A percentile compares a stretch with the other conserved stretches of the same genome.
Conservation (phyloP, 2,113 vertebrate species). For the Cochlearius cochlearius region DNA sequence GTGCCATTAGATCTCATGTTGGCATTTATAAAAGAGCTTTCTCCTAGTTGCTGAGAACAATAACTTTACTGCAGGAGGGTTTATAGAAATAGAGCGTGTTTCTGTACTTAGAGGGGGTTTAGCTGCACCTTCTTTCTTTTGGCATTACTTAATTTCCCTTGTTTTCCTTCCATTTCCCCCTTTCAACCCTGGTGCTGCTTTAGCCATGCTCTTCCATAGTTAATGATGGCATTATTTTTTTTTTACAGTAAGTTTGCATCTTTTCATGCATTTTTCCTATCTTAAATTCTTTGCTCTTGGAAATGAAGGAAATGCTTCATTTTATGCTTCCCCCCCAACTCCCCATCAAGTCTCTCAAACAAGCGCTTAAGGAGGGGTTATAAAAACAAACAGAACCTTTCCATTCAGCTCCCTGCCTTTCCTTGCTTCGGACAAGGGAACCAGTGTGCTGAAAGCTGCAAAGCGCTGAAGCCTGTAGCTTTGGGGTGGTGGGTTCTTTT, state of each 20-base stretch:
- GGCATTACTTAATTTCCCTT: background rate
- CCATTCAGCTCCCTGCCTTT: slow-evolving; percentile 49
- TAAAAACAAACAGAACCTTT: slow-evolving; percentile 70
- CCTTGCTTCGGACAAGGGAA: slow-evolving; percentile 57
- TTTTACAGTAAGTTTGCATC: background rate
- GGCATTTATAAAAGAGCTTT: slow-evolving; percentile 39
- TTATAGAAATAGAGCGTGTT: slow-evolving; percentile 15
- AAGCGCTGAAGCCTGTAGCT: background rate
- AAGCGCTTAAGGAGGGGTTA: slow-evolving; percentile 62
- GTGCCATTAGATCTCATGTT: slow-evolving; percentile 27
- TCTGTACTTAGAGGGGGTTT: background rate
- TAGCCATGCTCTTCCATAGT: background rate
- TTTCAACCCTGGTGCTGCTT: background rate
- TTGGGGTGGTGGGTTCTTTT: background rate
- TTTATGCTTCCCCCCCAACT: slow-evolving; percentile 6
- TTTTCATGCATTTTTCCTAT: slow-evolving; percentile 9
- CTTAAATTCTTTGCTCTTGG: slow-evolving; percentile 25
- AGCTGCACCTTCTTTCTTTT: background rate
- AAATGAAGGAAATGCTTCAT: slow-evolving; percentile 57
- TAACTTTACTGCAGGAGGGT: slow-evolving; percentile 27
- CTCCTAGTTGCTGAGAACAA: slow-evolving; percentile 46
- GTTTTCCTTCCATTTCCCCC: background rate
- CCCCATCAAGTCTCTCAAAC: slow-evolving; percentile 52
- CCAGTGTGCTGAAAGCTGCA: slow-evolving; percentile 55
- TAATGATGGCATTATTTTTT: background rate